A percentile compares a stretch with the other conserved stretches of the same genome.
Conservation (phyloP, 1,140 invertebrate genomes). For the Apis dorsata region DNA sequence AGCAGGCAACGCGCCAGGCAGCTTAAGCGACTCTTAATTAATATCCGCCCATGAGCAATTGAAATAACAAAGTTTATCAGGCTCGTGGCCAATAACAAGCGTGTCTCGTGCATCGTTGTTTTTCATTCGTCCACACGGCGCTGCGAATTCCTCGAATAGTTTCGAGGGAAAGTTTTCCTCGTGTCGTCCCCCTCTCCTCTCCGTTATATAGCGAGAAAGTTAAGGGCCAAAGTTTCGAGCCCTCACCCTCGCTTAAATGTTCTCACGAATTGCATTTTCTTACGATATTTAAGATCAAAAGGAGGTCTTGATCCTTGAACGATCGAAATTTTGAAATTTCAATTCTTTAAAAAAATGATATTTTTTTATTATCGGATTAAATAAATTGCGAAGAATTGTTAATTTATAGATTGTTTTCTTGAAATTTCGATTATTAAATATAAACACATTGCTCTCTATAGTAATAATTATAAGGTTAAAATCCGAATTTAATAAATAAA, state of each 20-base stretch:
- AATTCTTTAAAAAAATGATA: not conserved
- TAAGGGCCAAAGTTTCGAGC: too few species aligned
- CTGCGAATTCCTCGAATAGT: not conserved
- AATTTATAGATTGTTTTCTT: too few species aligned
- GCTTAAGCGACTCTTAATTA: conserved; percentile 37
- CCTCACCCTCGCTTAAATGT: not conserved
- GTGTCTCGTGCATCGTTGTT: not conserved
- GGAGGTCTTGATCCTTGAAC: not conserved
- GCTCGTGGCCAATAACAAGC: not conserved
- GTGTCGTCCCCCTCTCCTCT: not conserved
- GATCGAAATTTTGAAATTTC: not conserved
- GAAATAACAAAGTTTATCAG: conserved; percentile 22
- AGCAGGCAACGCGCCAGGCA: conserved; percentile 23
- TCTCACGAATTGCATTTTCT: not conserved
- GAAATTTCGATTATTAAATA: too few species aligned
- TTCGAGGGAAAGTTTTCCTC: too few species aligned
- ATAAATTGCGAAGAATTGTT: too few species aligned
- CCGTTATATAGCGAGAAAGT: not conserved
- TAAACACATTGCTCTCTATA: too few species aligned
- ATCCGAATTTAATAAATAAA: too few species aligned
- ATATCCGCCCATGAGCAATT: not conserved
- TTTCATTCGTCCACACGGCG: not conserved
- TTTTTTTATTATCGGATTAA: not conserved
- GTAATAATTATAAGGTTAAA: too few species aligned
- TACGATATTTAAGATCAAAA: not conserved